Conservation (phyloP, 1,140 invertebrate genomes). For the Eupristina koningsbergeri region DNA sequence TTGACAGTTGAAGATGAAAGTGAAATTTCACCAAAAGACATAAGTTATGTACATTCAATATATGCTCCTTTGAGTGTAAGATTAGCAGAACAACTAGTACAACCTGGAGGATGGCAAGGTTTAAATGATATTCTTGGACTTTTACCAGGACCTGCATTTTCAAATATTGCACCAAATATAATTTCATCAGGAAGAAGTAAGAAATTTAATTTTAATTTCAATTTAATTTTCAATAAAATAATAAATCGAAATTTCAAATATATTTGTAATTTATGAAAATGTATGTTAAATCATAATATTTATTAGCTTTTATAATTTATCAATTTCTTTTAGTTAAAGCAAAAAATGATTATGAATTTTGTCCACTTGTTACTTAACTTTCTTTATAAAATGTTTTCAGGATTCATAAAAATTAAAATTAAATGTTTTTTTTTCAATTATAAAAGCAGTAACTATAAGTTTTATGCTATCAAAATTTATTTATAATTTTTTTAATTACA, state of each 20-base stretch:
- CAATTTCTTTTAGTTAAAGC: too few relatives aligned
- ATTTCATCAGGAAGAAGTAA: conserved; percentile 74
- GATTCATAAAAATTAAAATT: too few relatives aligned
- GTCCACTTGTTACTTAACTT: too few relatives aligned
- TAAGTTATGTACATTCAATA: conserved; percentile 93
- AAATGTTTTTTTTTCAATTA: too few relatives aligned
- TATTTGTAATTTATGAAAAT: neutral
- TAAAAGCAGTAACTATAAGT: too few relatives aligned
- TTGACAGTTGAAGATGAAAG: conserved; percentile 91
- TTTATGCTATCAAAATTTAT: too few relatives aligned
- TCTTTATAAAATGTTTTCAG: too few relatives aligned
- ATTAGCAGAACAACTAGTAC: conserved; percentile 88
- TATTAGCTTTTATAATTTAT: neutral
- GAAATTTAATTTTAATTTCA: conserved; percentile 56
- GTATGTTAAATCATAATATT: neutral
- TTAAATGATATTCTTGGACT: conserved; percentile 80
- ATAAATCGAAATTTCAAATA: neutral
- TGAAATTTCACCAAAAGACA: conserved; percentile 89
- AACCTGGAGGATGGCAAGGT: conserved; percentile 86
- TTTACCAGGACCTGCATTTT: conserved; percentile 77
- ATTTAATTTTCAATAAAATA: neutral
- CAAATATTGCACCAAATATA: conserved; percentile 55
- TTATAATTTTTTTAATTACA: too few relatives aligned
- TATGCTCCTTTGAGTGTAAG: conserved; percentile 95
- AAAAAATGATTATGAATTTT: too few relatives aligned